Evolutionary conservation across 2,888 invertebrate species (phyloP), one percentile per base, ranked within the genome.

Genomic region (Trissonchulus sp.): DNA sequence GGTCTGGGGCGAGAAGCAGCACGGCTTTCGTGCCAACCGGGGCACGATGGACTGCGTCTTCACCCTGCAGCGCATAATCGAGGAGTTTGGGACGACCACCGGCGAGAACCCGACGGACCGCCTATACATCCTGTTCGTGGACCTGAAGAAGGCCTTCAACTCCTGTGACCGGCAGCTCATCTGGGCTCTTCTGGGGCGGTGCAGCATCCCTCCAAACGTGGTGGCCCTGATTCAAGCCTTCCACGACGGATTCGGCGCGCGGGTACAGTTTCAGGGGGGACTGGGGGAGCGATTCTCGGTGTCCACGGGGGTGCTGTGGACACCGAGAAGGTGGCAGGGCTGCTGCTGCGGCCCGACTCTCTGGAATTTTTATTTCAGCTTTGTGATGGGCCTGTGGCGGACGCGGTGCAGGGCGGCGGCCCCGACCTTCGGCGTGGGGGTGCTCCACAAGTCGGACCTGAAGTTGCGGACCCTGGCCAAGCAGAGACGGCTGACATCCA

Each of bases 21-120:
- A 60, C 60, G 60, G 60, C 60, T 60, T 60, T 60, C 18, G 60
- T 18, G 60, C 60, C 60, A n/a, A n/a, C 18, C 60, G 60, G 60
- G 60, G 60, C 18, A 65, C 65, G 8, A 28, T 65, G 65, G 65
- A 65, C 31, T 65, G 65, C 34, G n/a, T n/a, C n/a, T n/a, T n/a
- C n/a, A n/a, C n/a, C n/a, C n/a, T n/a, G n/a, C n/a, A n/a, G n/a
- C n/a, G n/a, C n/a, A 8, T 34, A 18, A 28, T 15, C 65, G 8
- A 28, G 65, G 8, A 15, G 65, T 28, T 18, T 65, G 30, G 3
- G 8, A 8, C 15, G 3, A 15, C n/a, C 18, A n/a, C 60, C 18
- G 60, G 60, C 18, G 65, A n/a, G n/a, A n/a, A n/a, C n/a, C n/a
- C n/a, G n/a, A n/a, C n/a, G n/a, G n/a, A n/a, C n/a, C n/a, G n/a